Evolutionary conservation across 2,888 invertebrate genomes (phyloP).

Genomic region (Lymantria monacha): DNA sequence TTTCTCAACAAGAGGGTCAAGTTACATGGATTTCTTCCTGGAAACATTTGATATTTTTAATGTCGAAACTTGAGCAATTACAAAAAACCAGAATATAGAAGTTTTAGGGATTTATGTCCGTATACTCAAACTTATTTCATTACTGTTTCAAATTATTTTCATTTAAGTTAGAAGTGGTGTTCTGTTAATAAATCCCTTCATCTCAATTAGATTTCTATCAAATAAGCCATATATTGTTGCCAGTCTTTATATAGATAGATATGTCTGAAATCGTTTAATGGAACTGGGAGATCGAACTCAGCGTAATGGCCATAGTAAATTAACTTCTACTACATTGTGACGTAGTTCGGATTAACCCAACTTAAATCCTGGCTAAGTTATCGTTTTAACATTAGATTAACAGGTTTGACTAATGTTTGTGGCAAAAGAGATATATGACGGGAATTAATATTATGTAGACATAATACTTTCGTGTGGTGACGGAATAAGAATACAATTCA

Average conservation of each 20-base stretch:
- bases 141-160: constrained; percentile 29
- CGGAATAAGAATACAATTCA: too few relatives aligned
- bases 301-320: constrained; percentile 14
- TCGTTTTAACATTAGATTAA: too few relatives aligned
- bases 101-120: constrained; percentile 26
- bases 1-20: constrained; percentile 1
- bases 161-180: constrained; percentile 14
- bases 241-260: neutral
- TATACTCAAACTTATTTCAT: constrained; percentile 34
- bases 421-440: too few relatives aligned
- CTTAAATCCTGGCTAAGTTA: neutral
- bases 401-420: too few relatives aligned
- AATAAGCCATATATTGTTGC: neutral
- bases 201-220: constrained; percentile 9
- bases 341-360: constrained; percentile 3
- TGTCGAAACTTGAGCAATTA: constrained; percentile 30
- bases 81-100: constrained; percentile 21
- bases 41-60: constrained; percentile 25
- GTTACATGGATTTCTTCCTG: constrained; percentile 6
- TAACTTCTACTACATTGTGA: constrained; percentile 7
- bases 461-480: too few relatives aligned
- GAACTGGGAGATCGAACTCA: constrained; percentile 9
- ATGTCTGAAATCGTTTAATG: constrained; percentile 5
- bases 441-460: too few relatives aligned
- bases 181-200: constrained; percentile 14